Conservation (phyloP, 2,888 invertebrate species). For the Lasioglossum figueresi region DNA sequence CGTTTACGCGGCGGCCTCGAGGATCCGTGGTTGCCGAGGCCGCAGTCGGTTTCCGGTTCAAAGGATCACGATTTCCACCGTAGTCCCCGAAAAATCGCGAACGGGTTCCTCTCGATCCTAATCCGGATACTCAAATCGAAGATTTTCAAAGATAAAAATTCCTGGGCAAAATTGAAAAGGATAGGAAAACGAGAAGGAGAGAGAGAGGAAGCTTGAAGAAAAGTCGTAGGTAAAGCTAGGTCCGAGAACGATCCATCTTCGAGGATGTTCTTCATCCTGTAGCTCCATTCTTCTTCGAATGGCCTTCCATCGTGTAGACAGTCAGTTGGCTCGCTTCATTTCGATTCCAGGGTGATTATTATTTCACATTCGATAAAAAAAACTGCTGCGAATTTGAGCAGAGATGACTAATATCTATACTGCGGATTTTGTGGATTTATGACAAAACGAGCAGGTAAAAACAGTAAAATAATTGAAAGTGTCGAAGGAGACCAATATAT, state of each 20-base stretch:
- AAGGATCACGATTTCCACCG: background rate
- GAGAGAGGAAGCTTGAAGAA: background rate
- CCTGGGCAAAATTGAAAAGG: background rate
- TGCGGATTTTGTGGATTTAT: background rate
- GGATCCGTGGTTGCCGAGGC: conserved; percentile 11
- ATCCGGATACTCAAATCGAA: background rate
- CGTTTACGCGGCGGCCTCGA: conserved; percentile 36
- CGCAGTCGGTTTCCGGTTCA: conserved; percentile 17
- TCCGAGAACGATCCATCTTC: background rate
- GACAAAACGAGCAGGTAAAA: background rate
- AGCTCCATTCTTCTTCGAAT: background rate
- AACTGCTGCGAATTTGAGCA: background rate
- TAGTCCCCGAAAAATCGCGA: background rate
- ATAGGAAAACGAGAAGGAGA: background rate
- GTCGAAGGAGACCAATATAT: too few relatives aligned
- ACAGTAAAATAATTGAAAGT: background rate
- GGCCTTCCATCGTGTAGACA: background rate
- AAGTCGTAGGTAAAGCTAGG: background rate
- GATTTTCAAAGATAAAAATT: background rate
- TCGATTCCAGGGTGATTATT: background rate
- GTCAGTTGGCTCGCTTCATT: background rate
- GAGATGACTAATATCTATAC: background rate
- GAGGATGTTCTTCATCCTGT: background rate
- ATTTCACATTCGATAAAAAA: background rate
- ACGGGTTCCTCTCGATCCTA: background rate